These are phyloP conservation scores for Synanthedon formicaeformis DNA, from an alignment of 2,888 invertebrate species.

Conservation along the genomic window DNA sequence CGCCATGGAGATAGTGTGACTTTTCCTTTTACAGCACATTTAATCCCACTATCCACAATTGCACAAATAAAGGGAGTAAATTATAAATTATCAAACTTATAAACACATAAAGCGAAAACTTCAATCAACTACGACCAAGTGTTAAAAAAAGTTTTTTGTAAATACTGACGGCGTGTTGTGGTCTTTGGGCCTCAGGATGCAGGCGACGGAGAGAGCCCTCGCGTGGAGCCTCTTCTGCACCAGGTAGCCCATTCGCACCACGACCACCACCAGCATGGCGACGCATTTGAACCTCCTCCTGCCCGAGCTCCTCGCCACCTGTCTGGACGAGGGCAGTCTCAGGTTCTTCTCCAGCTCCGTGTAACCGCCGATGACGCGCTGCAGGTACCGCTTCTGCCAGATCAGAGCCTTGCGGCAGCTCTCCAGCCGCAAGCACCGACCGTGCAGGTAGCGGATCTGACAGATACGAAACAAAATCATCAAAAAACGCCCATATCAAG, in stretches of 20 bases:
- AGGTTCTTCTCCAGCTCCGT: constrained; percentile 64
- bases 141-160: background rate
- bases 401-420: constrained; percentile 88
- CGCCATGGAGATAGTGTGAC: too few relatives aligned
- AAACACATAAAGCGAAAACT: too few relatives aligned
- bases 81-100: too few relatives aligned
- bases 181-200: background rate
- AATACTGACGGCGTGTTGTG: background rate
- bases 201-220: background rate
- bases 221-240: constrained; percentile 2
- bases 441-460: constrained; percentile 59
- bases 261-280: constrained; percentile 30
- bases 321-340: constrained; percentile 19
- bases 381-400: constrained; percentile 91
- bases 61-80: too few relatives aligned
- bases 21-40: too few relatives aligned
- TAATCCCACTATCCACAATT: too few relatives aligned
- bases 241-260: constrained; percentile 10
- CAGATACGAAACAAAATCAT: too few relatives aligned
- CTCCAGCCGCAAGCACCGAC: constrained; percentile 79
- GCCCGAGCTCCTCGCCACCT: constrained; percentile 19
- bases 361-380: constrained; percentile 73
- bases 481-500: too few relatives aligned
- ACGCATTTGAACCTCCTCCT: constrained; percentile 43
- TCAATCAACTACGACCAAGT: too few relatives aligned